These are phyloP conservation scores for Choloepus hoffmanni DNA, from an alignment of 2,113 vertebrate species.

Conservation along the genomic window DNA sequence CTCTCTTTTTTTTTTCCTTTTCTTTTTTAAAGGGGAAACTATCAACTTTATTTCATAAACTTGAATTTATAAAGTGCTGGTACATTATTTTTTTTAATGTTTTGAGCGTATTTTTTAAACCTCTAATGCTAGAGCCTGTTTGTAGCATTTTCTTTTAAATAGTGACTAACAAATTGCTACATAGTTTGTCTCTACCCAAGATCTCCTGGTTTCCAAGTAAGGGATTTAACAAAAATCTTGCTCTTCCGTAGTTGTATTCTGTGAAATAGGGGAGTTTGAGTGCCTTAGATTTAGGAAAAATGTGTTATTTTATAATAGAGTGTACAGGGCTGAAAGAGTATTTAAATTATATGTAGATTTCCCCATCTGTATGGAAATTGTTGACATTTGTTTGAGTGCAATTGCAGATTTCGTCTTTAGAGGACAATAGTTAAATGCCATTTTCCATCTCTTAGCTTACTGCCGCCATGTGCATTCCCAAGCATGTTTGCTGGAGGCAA, in stretches of 20 bases:
- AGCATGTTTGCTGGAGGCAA: slow-evolving; percentile 26
- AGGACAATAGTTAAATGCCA: background rate
- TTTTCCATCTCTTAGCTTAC: slow-evolving; percentile 23
- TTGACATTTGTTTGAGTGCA: slow-evolving; percentile 67
- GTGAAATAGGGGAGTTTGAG: slow-evolving; percentile 77
- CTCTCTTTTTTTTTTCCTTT: background rate
- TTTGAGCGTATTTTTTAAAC: slow-evolving; percentile 71
- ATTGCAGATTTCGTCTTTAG: background rate
- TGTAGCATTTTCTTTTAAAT: slow-evolving; percentile 66
- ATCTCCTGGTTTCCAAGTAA: slow-evolving; percentile 53
- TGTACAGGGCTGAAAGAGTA: slow-evolving; percentile 57
- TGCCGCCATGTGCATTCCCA: slow-evolving; percentile 58
- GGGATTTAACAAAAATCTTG: slow-evolving; percentile 71
- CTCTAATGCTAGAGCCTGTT: slow-evolving; percentile 63
- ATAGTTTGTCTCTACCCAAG: slow-evolving; percentile 55
- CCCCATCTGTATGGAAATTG: slow-evolving; percentile 16
- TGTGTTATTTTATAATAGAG: slow-evolving; percentile 54
- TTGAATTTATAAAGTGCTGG: slow-evolving; percentile 81
- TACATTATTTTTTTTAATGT: slow-evolving; percentile 73
- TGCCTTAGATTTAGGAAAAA: slow-evolving; percentile 80
- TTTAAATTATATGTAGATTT: slow-evolving; percentile 66
- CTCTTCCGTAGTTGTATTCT: slow-evolving; percentile 77
- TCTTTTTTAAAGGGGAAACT: slow-evolving; percentile 54
- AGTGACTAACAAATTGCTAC: slow-evolving; percentile 71
- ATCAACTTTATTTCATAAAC: slow-evolving; percentile 77